phyloP scores from a whole-genome alignment of 2,888 invertebrate genomes.

The Gasteruption jaculator region DNA sequence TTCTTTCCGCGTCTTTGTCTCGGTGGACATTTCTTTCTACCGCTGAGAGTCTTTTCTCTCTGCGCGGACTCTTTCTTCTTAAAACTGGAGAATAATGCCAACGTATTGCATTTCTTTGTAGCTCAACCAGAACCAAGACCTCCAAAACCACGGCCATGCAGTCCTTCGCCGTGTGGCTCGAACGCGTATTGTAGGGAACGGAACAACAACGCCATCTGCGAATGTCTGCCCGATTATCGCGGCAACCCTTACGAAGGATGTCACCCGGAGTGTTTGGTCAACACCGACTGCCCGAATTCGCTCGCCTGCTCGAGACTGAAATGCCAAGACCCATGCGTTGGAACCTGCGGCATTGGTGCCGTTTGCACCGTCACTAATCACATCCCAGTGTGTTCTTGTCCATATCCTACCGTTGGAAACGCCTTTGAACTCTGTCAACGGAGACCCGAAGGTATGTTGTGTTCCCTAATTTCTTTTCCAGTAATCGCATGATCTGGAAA shows the following conservation, averaged over 20 bases:
- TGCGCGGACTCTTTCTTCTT: no score
- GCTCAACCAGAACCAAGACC: slow-evolving; percentile 18
- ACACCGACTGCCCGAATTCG: slow-evolving; percentile 64
- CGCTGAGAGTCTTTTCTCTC: no score
- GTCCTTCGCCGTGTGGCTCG: slow-evolving; percentile 64
- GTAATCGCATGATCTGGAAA: no score
- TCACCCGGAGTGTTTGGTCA: slow-evolving; percentile 73
- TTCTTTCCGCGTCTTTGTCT: no score
- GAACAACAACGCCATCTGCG: slow-evolving; percentile 64
- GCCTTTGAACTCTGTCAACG: slow-evolving; percentile 65
- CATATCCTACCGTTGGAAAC: slow-evolving; percentile 66
- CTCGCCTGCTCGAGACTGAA: slow-evolving; percentile 64
- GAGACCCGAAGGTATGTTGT: slow-evolving; percentile 35
- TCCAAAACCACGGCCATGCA: slow-evolving; percentile 52
- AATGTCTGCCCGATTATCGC: slow-evolving; percentile 64
- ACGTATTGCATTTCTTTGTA: background rate
- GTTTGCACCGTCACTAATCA: slow-evolving; percentile 69
- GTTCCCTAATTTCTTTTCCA: no score
- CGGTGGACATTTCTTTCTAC: no score
- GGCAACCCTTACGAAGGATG: slow-evolving; percentile 60
- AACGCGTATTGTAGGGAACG: slow-evolving; percentile 67
- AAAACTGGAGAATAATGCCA: no score
- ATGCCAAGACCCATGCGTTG: slow-evolving; percentile 70
- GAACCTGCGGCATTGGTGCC: slow-evolving; percentile 72
- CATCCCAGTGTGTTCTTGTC: slow-evolving; percentile 71